Evolutionary conservation across 1,140 invertebrate species (phyloP).

Genomic region (Papilio glaucus): DNA sequence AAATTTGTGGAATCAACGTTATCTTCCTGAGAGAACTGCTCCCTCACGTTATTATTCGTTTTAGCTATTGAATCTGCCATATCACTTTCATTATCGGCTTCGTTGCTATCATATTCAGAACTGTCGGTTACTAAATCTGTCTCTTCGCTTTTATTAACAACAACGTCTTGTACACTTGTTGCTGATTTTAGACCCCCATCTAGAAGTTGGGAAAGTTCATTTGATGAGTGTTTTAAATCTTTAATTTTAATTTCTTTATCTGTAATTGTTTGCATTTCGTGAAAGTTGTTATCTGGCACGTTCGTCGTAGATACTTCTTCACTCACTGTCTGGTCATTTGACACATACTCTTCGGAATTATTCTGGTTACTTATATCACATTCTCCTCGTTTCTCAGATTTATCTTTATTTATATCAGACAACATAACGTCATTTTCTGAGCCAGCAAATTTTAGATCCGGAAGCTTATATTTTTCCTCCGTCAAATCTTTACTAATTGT

Average conservation of each 20-base stretch:
- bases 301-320: background rate
- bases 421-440: slow-evolving; percentile 26
- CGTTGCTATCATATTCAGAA: slow-evolving; percentile 25
- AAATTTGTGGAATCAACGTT: background rate
- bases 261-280: background rate
- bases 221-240: background rate
- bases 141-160: background rate
- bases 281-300: background rate
- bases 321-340: background rate
- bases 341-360: slow-evolving; percentile 1
- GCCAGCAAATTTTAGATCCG: slow-evolving; percentile 38
- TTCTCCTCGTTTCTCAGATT: slow-evolving; percentile 2
- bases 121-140: background rate
- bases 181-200: background rate
- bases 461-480: slow-evolving; percentile 29
- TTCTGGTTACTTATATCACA: slow-evolving; percentile 22
- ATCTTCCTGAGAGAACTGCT: slow-evolving; percentile 37
- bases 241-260: background rate
- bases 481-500: slow-evolving; percentile 6
- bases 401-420: slow-evolving; percentile 11
- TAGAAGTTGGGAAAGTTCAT: background rate
- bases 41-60: slow-evolving; percentile 25
- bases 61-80: background rate
- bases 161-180: background rate
- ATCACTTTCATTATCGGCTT: slow-evolving; percentile 18